Evolutionary conservation across 2,797 vertebrate genomes (phyloP).

Genomic region (Xyrichtys novacula): DNA sequence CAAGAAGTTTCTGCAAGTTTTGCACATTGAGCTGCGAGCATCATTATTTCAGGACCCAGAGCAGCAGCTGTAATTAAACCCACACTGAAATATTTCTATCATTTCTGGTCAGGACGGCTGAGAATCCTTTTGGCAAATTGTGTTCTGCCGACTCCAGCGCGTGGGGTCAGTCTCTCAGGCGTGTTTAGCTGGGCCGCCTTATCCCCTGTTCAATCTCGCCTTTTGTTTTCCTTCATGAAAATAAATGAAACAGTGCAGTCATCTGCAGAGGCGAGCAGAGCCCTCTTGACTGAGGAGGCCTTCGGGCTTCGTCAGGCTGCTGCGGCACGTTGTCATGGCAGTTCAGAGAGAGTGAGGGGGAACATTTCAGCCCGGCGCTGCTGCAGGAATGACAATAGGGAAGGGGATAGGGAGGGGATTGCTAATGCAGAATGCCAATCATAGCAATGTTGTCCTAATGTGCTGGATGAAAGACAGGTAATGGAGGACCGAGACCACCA

Average conservation of each 20-base stretch:
- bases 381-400: constrained; percentile 77
- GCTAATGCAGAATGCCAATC: constrained; percentile 77
- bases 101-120: constrained; percentile 38
- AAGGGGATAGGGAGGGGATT: constrained; percentile 56
- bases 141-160: constrained; percentile 49
- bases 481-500: constrained; percentile 31
- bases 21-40: constrained; percentile 4
- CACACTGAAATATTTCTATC: constrained; percentile 53
- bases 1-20: constrained; percentile 10
- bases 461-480: constrained; percentile 60
- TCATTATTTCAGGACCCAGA: constrained; percentile 34
- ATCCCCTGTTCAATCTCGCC: constrained; percentile 74
- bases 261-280: constrained; percentile 77
- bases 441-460: constrained; percentile 68
- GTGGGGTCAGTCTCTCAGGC: constrained; percentile 71
- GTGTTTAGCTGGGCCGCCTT: constrained; percentile 68
- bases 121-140: constrained; percentile 57
- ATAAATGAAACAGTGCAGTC: constrained; percentile 80
- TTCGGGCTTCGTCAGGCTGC: constrained; percentile 79
- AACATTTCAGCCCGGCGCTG: constrained; percentile 65
- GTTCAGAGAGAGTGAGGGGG: constrained; percentile 77
- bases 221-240: constrained; percentile 81
- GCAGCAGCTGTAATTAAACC: constrained; percentile 59
- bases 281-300: constrained; percentile 81
- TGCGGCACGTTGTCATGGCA: constrained; percentile 78